Evolutionary conservation across 2,888 invertebrate genomes (phyloP).

Genomic region (Pharmacophagus antenor): DNA sequence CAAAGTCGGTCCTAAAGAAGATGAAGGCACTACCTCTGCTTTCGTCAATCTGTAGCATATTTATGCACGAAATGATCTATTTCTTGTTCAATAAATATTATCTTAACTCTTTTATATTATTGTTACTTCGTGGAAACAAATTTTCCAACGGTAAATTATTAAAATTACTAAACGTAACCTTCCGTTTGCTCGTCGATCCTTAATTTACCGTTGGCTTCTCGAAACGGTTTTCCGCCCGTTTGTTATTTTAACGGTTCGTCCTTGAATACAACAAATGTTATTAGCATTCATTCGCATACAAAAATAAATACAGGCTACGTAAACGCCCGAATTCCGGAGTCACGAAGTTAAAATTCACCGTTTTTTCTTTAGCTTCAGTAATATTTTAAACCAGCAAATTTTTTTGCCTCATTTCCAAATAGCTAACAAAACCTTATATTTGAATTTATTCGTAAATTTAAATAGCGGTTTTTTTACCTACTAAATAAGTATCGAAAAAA

Average conservation of each 20-base stretch:
- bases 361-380: conserved; percentile 37
- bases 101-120: background rate
- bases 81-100: no score
- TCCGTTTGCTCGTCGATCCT: conserved; percentile 39
- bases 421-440: conserved; percentile 3
- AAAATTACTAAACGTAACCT: conserved; percentile 11
- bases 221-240: conserved; percentile 34
- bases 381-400: conserved; percentile 8
- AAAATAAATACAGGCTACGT: conserved; percentile 48
- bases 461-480: no score
- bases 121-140: background rate
- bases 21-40: no score
- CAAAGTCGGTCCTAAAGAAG: no score
- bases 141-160: conserved; percentile 15
- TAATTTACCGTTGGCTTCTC: conserved; percentile 44
- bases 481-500: no score
- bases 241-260: conserved; percentile 49
- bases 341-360: conserved; percentile 51
- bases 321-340: conserved; percentile 54
- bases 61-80: no score
- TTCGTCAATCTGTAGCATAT: no score
- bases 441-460: background rate
- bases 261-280: conserved; percentile 55
- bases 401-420: conserved; percentile 11
- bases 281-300: conserved; percentile 57